phyloP scores from a whole-genome alignment of 2,797 vertebrate species.

The Sphaeramia orbicularis region DNA sequence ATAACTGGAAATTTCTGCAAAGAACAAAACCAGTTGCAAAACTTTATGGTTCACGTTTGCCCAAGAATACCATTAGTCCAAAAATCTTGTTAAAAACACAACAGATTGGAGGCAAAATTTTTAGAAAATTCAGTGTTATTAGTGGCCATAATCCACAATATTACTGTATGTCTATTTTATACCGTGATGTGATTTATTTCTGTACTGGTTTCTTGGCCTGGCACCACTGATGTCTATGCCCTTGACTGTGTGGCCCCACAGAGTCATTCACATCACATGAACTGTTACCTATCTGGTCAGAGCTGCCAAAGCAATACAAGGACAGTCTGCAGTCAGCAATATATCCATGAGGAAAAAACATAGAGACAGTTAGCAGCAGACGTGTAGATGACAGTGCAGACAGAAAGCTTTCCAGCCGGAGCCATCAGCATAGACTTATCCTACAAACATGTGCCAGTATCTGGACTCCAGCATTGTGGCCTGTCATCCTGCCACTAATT shows the following conservation, averaged over 20 bases:
- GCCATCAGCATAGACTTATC: conserved; percentile 59
- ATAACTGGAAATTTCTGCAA: too few species aligned
- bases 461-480: conserved; percentile 40
- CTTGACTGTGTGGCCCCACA: conserved; percentile 25
- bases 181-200: too few species aligned
- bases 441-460: conserved; percentile 55
- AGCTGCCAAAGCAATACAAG: conserved; percentile 29
- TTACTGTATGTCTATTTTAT: too few species aligned
- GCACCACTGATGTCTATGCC: conserved; percentile 18
- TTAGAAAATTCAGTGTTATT: too few species aligned
- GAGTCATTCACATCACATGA: conserved; percentile 33
- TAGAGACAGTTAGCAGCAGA: conserved; percentile 14
- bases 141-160: too few species aligned
- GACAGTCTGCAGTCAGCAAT: conserved; percentile 42
- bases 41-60: too few species aligned
- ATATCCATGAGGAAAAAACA: conserved; percentile 21
- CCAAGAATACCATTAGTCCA: too few species aligned
- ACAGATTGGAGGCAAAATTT: too few species aligned
- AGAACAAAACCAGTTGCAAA: too few species aligned
- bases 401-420: conserved; percentile 21
- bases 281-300: conserved; percentile 22
- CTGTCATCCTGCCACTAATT: conserved; percentile 71
- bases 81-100: too few species aligned
- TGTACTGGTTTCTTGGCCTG: too few species aligned
- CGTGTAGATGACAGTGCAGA: conserved; percentile 26